Conservation (phyloP, 2,113 vertebrate species). For the Pseudorhombus dupliciocellatus region DNA sequence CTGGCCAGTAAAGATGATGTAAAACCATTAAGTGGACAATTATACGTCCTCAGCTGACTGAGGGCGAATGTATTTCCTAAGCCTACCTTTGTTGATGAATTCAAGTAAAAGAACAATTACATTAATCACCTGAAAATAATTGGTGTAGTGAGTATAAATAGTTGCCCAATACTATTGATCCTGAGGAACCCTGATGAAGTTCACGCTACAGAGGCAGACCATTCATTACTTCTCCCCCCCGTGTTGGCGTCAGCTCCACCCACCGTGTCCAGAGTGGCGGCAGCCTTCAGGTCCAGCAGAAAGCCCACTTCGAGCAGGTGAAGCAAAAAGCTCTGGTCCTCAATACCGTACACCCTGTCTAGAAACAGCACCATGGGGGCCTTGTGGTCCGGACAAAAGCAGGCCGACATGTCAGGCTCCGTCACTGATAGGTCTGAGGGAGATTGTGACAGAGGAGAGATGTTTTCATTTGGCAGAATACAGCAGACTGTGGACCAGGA, state of each 20-base stretch:
- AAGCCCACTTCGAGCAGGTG: slow-evolving; percentile 97
- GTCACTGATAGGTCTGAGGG: slow-evolving; percentile 89
- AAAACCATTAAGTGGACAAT: no score
- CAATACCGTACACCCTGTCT: slow-evolving; percentile 96
- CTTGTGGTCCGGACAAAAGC: slow-evolving; percentile 98
- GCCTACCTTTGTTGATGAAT: slow-evolving; percentile 5
- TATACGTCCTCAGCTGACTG: not conserved
- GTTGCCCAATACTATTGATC: slow-evolving; percentile 10
- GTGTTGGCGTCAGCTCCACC: slow-evolving; percentile 47
- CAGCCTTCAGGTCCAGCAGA: slow-evolving; percentile 93
- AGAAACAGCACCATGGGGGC: slow-evolving; percentile 97
- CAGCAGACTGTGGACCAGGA: slow-evolving; percentile 21
- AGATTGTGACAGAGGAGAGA: slow-evolving; percentile 17
- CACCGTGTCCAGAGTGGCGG: slow-evolving; percentile 94
- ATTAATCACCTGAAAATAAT: slow-evolving; percentile 21
- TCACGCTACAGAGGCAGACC: not conserved
- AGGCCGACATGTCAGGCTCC: slow-evolving; percentile 95
- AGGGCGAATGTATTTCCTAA: not conserved
- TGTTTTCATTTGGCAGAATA: slow-evolving; percentile 55
- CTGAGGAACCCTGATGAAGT: slow-evolving; percentile 10
- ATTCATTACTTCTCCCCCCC: not conserved
- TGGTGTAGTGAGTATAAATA: slow-evolving; percentile 27
- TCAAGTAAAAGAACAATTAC: slow-evolving; percentile 1
- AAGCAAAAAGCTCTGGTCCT: slow-evolving; percentile 94
- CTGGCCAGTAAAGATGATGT: no score